These are phyloP conservation scores for Tapirus indicus DNA, from an alignment of 2,797 vertebrate genomes.

Conservation along the genomic window DNA sequence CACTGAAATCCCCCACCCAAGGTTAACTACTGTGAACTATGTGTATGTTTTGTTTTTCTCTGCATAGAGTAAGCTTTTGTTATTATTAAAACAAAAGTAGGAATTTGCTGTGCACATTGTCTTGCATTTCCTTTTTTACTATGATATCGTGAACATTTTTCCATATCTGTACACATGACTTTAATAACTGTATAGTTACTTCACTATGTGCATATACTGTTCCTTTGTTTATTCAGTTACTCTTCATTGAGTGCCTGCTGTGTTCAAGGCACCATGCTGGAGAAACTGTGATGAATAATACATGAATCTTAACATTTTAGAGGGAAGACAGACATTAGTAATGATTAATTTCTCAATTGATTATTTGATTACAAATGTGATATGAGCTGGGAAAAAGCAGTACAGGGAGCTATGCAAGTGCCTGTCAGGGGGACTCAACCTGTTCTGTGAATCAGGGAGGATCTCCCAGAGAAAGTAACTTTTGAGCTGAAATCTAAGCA, in stretches of 20 bases:
- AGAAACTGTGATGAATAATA: neutral
- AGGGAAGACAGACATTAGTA: slow-evolving; percentile 6
- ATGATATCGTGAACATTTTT: slow-evolving; percentile 8
- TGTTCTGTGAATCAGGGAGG: neutral
- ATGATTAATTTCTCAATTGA: slow-evolving; percentile 47
- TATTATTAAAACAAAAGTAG: slow-evolving; percentile 15
- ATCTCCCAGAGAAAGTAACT: neutral
- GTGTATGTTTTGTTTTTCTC: slow-evolving; percentile 4
- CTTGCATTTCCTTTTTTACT: slow-evolving; percentile 26
- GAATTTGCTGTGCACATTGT: neutral
- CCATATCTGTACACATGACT: neutral
- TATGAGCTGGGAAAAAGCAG: neutral
- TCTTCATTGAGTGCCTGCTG: neutral
- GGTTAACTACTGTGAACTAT: neutral
- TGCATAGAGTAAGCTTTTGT: neutral
- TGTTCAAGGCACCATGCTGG: slow-evolving; percentile 1
- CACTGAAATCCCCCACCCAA: neutral
- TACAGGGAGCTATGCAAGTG: neutral
- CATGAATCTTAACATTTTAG: neutral
- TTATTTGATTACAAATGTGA: slow-evolving; percentile 31
- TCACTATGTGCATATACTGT: neutral
- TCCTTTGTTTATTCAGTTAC: slow-evolving; percentile 16
- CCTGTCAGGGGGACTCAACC: neutral
- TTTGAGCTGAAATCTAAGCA: slow-evolving; percentile 2
- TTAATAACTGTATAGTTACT: slow-evolving; percentile 28